phyloP scores from a whole-genome alignment of 2,888 invertebrate species.

The Cerastis leucographa region DNA sequence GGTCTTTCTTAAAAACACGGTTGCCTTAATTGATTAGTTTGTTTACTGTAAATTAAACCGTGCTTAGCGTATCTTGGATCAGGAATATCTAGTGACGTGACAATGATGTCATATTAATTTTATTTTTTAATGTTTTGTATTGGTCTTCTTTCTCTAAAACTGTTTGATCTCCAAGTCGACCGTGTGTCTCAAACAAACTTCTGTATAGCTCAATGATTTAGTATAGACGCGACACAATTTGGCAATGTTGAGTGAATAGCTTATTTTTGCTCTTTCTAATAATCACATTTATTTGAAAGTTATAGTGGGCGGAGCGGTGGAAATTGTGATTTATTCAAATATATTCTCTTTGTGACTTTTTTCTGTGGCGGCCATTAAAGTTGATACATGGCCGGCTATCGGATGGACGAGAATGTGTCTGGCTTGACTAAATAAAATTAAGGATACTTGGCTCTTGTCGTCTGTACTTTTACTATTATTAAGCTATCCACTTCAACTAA shows the following conservation, averaged over 20 bases:
- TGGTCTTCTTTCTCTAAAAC: conserved; percentile 5
- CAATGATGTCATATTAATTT: not conserved
- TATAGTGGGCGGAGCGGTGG: conserved; percentile 72
- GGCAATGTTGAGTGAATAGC: conserved; percentile 77
- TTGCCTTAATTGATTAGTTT: too few species aligned
- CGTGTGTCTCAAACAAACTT: conserved; percentile 65
- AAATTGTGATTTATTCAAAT: conserved; percentile 78
- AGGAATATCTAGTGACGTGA: not conserved
- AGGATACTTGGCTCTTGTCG: conserved; percentile 18
- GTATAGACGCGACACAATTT: conserved; percentile 78
- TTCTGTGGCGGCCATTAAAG: conserved; percentile 65
- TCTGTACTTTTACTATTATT: not conserved
- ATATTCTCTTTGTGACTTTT: conserved; percentile 69
- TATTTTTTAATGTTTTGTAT: conserved; percentile 2
- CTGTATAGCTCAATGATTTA: conserved; percentile 79
- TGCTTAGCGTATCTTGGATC: not conserved
- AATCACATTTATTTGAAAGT: conserved; percentile 77
- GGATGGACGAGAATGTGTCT: conserved; percentile 53
- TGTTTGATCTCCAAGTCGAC: conserved; percentile 39
- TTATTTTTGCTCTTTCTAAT: conserved; percentile 82
- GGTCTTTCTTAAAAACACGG: too few species aligned
- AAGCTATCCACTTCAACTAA: not conserved
- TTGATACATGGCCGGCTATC: conserved; percentile 65
- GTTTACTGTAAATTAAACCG: not conserved
- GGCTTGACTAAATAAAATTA: conserved; percentile 45